phyloP scores from a whole-genome alignment of 2,113 vertebrate species.

The Callipepla californica region DNA sequence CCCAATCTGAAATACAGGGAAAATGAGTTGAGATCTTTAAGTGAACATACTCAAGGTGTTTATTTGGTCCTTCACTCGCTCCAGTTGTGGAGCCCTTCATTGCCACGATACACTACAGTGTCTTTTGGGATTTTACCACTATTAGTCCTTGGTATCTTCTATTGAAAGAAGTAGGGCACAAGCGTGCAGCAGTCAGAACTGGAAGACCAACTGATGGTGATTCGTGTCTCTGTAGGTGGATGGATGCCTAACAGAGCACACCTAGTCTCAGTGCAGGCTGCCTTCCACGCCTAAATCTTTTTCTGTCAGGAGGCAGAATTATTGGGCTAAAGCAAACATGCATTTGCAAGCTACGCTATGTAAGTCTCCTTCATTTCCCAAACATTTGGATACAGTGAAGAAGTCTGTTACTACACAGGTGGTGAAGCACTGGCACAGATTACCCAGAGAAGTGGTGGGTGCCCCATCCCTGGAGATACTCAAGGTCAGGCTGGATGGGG shows the following conservation, averaged over 20 bases:
- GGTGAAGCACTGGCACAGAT: too few relatives aligned
- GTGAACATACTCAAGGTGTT: background rate
- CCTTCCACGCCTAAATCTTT: background rate
- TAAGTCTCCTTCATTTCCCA: background rate
- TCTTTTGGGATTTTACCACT: rapidly evolving
- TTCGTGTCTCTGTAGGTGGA: rapidly evolving
- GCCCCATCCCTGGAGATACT: too few relatives aligned
- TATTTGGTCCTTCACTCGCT: background rate
- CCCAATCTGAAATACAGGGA: background rate
- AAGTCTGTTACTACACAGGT: too few relatives aligned
- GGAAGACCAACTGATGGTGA: rapidly evolving
- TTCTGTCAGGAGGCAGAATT: background rate
- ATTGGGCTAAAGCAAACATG: background rate
- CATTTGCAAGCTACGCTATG: background rate
- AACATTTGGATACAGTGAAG: background rate
- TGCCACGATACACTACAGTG: background rate
- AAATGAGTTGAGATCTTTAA: rapidly evolving
- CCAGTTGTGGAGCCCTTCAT: background rate
- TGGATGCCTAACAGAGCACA: rapidly evolving
- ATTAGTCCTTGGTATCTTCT: rapidly evolving
- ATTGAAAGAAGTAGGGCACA: background rate
- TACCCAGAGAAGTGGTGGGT: too few relatives aligned
- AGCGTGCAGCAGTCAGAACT: rapidly evolving
- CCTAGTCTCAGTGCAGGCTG: rapidly evolving
- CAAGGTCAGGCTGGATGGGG: too few relatives aligned